Evolutionary conservation across 2,113 vertebrate genomes (phyloP).

Genomic region (Australoheros scitulus): DNA sequence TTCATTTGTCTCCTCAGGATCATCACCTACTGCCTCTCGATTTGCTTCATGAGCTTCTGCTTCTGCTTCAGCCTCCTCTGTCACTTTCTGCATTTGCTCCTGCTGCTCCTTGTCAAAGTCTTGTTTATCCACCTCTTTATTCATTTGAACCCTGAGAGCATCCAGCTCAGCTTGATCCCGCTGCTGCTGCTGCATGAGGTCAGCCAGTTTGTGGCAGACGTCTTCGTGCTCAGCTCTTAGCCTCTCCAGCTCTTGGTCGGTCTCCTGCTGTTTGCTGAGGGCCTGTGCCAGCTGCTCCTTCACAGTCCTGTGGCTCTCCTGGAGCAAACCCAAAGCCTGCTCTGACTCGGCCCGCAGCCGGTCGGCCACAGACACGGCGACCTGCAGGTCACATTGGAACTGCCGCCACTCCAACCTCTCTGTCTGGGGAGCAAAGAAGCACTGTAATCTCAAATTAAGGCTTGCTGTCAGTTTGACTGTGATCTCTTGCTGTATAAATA

Average conservation of each 20-base stretch:
- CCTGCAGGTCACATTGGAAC: constrained; percentile 82
- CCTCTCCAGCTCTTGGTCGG: constrained; percentile 55
- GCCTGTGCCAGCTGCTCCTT: constrained; percentile 64
- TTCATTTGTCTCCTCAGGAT: constrained; percentile 10
- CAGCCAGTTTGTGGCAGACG: constrained; percentile 44
- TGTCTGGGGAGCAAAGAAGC: constrained; percentile 49
- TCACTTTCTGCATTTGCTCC: not conserved
- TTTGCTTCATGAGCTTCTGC: not conserved
- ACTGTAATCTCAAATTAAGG: not conserved
- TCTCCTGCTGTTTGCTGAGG: constrained; percentile 49
- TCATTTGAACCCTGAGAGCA: not conserved
- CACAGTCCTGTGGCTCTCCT: constrained; percentile 53
- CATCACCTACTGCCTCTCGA: not conserved
- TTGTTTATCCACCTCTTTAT: not conserved
- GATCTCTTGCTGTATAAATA: not conserved
- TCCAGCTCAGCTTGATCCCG: constrained; percentile 39
- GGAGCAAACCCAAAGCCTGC: constrained; percentile 62
- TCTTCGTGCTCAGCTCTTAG: constrained; percentile 61
- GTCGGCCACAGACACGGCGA: constrained; percentile 80
- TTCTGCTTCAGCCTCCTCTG: not conserved
- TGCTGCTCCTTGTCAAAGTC: not conserved
- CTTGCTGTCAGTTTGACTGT: not conserved
- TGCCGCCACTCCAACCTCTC: constrained; percentile 79
- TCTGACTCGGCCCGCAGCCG: constrained; percentile 77
- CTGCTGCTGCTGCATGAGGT: constrained; percentile 51